Percentiles rank a stretch among this genome's conserved stretches.
These are phyloP conservation scores for Xylota sylvarum DNA, from an alignment of 2,888 invertebrate genomes.

Conservation along the genomic window DNA sequence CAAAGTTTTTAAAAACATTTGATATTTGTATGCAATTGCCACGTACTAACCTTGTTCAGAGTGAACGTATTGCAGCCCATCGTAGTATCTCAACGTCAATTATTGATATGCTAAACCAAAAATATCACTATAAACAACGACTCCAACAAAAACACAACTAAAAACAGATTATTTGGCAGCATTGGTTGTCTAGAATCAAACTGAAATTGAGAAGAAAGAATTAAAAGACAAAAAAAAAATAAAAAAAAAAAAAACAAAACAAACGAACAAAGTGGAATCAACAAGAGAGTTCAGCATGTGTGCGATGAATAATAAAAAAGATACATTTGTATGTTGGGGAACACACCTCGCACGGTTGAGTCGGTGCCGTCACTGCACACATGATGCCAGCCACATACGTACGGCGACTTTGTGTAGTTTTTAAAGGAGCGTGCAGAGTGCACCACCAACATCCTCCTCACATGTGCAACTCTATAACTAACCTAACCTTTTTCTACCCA, in stretches of 20 bases:
- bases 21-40: no score
- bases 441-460: conserved; percentile 26
- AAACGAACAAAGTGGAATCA: conserved; percentile 31
- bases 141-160: not conserved
- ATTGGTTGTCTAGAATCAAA: conserved; percentile 15
- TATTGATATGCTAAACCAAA: not conserved
- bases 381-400: not conserved
- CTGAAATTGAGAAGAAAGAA: conserved; percentile 4
- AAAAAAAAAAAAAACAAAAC: not conserved
- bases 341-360: conserved; percentile 26
- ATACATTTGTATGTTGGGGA: conserved; percentile 43
- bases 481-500: conserved; percentile 42
- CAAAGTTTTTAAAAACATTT: no score
- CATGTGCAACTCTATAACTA: conserved; percentile 32
- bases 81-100: no score
- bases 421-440: not conserved
- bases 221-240: not conserved
- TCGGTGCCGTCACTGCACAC: not conserved
- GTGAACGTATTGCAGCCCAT: no score
- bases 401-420: not conserved
- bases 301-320: conserved; percentile 57
- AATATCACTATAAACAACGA: not conserved
- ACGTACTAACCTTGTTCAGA: no score
- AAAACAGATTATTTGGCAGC: conserved; percentile 12
- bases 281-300: conserved; percentile 43